A percentile compares a stretch with the other conserved stretches of the same genome.
phyloP scores from a whole-genome alignment of 2,797 vertebrate species.

The Poecile montanus region DNA sequence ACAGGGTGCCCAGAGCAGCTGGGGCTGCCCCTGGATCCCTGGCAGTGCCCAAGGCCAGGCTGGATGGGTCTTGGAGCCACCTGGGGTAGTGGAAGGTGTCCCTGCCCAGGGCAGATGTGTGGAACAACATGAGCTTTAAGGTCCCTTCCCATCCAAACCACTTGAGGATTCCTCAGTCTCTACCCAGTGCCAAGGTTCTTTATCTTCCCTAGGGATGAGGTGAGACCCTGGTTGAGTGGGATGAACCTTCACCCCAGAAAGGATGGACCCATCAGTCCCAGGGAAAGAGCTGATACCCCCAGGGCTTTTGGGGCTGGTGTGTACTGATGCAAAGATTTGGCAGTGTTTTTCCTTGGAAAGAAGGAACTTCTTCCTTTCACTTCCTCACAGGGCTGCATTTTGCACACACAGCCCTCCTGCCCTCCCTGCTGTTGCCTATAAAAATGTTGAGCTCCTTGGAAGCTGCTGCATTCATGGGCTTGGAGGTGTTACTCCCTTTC shows the following conservation, averaged over 20 bases:
- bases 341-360: not conserved
- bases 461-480: not conserved
- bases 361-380: not conserved
- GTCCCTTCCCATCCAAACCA: not conserved
- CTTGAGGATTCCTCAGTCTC: not conserved
- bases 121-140: rapidly evolving
- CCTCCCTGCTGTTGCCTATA: not conserved
- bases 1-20: not conserved
- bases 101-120: not conserved
- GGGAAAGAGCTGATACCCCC: not conserved
- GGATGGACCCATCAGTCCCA: not conserved
- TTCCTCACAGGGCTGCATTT: rapidly evolving
- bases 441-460: rapidly evolving
- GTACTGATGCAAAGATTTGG: not conserved
- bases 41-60: rapidly evolving
- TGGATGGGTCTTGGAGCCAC: rapidly evolving
- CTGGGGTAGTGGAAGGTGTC: rapidly evolving
- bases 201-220: rapidly evolving
- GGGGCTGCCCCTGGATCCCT: not conserved
- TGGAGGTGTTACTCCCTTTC: not conserved
- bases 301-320: rapidly evolving
- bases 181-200: not conserved
- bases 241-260: not conserved
- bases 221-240: not conserved
- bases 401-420: not conserved